Conservation (phyloP, 1,140 invertebrate genomes). For the Vanessa atalanta region DNA sequence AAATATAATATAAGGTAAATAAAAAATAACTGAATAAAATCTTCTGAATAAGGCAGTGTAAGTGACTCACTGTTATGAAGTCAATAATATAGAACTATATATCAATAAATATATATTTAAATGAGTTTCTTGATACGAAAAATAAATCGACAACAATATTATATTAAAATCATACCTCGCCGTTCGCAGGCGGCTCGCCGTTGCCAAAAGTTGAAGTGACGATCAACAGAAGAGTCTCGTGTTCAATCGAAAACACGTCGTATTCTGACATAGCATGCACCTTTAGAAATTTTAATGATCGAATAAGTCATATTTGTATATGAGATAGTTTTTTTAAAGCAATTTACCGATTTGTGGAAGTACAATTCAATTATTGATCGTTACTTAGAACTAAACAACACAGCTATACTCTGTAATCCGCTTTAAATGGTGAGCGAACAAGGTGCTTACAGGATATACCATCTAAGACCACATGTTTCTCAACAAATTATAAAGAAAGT, state of each 20-base stretch:
- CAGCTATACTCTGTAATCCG: no score
- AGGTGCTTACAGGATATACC: no score
- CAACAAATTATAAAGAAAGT: no score
- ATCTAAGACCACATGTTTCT: no score
- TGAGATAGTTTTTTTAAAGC: slow-evolving; percentile 1
- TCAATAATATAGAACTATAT: no score
- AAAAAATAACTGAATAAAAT: neutral
- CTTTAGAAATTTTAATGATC: slow-evolving; percentile 76
- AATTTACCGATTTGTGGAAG: neutral
- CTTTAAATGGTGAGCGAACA: no score
- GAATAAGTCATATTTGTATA: neutral
- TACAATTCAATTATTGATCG: neutral
- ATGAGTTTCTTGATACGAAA: no score
- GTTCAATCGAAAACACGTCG: slow-evolving; percentile 95
- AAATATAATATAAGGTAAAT: neutral
- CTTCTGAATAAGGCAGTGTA: neutral
- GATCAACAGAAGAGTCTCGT: slow-evolving; percentile 94
- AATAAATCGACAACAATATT: no score
- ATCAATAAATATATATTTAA: no score
- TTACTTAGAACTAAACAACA: no score
- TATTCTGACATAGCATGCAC: slow-evolving; percentile 96
- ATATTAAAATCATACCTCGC: slow-evolving; percentile 82
- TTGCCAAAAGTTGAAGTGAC: slow-evolving; percentile 98
- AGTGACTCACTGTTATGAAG: neutral
- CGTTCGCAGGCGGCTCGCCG: slow-evolving; percentile 98